A percentile compares a stretch with the other conserved stretches of the same genome.
Conservation (phyloP, 2,113 vertebrate species). For the Marmota flaviventris region DNA sequence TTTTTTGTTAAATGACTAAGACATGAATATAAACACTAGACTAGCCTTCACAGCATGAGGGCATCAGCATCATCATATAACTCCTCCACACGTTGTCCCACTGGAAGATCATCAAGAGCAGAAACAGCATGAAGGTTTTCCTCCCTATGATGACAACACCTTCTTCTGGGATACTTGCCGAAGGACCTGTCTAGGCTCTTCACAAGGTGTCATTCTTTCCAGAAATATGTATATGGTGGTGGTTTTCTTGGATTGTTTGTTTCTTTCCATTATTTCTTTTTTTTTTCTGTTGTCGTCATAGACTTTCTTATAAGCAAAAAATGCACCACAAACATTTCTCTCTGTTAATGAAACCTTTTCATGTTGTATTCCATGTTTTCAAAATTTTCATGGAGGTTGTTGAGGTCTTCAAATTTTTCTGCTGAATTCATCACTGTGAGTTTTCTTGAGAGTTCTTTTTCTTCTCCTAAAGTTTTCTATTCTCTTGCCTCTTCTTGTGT, state of each 20-base stretch:
- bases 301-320: background rate
- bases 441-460: background rate
- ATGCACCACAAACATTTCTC: background rate
- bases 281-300: background rate
- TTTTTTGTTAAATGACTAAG: background rate
- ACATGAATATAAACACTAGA: background rate
- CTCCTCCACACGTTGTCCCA: background rate
- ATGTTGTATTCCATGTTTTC: background rate
- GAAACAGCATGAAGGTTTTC: background rate
- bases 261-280: background rate
- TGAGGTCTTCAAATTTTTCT: background rate
- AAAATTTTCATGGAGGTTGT: background rate
- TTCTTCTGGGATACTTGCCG: background rate
- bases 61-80: background rate
- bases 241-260: background rate
- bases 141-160: no score
- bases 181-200: background rate
- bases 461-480: background rate
- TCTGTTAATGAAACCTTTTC: background rate
- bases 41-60: background rate
- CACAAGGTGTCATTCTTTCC: background rate
- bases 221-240: background rate
- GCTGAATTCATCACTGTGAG: background rate
- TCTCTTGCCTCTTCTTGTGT: background rate
- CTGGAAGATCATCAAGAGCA: background rate